Evolutionary conservation across 2,888 invertebrate species (phyloP).

Genomic region (Sinohyriopsis cumingii): DNA sequence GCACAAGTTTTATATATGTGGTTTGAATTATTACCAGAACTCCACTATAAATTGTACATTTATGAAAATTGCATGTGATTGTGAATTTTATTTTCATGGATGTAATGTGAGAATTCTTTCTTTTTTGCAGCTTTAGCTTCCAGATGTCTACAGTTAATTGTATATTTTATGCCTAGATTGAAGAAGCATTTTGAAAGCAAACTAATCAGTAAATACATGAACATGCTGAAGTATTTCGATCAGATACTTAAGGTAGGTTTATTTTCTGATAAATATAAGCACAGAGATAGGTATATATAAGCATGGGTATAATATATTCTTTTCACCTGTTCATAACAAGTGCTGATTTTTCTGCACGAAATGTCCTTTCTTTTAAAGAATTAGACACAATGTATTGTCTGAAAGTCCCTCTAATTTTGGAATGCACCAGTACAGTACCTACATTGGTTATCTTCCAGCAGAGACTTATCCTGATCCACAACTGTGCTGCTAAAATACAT

Average conservation of each 20-base stretch:
- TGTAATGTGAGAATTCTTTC: not conserved
- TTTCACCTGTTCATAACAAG: not conserved
- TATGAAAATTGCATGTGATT: no score
- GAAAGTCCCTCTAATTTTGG: no score
- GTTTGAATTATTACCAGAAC: no score
- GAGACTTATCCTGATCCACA: no score
- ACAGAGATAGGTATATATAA: not conserved
- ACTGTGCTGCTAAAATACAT: no score
- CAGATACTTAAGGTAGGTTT: constrained; percentile 66
- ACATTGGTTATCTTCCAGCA: no score
- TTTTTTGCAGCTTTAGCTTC: constrained; percentile 71
- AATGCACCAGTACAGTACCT: no score
- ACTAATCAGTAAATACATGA: constrained; percentile 66
- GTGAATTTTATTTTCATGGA: no score
- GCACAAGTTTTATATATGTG: no score
- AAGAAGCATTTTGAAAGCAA: constrained; percentile 69
- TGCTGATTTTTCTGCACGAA: not conserved
- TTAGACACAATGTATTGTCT: no score
- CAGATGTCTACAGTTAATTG: constrained; percentile 74
- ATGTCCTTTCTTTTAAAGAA: no score
- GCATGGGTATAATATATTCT: not conserved
- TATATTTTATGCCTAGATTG: constrained; percentile 75
- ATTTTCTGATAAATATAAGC: not conserved
- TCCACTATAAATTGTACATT: no score
- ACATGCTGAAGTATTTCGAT: constrained; percentile 72